A percentile compares a stretch with the other conserved stretches of the same genome.
phyloP scores from a whole-genome alignment of 2,888 invertebrate genomes.

The Steinernema carpocapsae region DNA sequence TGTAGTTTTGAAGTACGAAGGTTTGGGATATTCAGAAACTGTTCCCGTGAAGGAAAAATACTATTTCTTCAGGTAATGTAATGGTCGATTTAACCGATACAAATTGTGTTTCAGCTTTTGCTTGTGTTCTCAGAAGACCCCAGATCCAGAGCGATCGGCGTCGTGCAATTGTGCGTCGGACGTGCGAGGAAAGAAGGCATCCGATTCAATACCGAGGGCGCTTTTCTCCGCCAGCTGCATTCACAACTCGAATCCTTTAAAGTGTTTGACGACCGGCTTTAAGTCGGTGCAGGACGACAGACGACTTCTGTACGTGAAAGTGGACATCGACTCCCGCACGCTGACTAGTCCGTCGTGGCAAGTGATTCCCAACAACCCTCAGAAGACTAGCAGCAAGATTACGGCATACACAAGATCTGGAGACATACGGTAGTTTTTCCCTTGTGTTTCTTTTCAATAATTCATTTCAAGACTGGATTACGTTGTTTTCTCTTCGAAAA shows the following conservation, averaged over 20 bases:
- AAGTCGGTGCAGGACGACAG: not conserved
- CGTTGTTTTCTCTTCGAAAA: conserved; percentile 15
- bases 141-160: conserved; percentile 15
- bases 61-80: conserved; percentile 30
- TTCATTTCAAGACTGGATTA: conserved; percentile 34
- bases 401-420: conserved; percentile 26
- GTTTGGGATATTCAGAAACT: conserved; percentile 19
- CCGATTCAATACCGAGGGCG: conserved; percentile 34
- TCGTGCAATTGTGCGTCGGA: conserved; percentile 28
- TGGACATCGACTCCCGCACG: conserved; percentile 18
- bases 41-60: conserved; percentile 1
- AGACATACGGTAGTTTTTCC: conserved; percentile 24
- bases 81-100: no score
- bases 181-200: conserved; percentile 34
- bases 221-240: conserved; percentile 37
- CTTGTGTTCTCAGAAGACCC: conserved; percentile 31
- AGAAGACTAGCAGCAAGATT: conserved; percentile 24
- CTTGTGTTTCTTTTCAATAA: not conserved
- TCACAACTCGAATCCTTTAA: conserved; percentile 10
- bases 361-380: conserved; percentile 17
- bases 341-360: conserved; percentile 38
- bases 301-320: conserved; percentile 32
- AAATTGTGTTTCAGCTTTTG: conserved; percentile 36
- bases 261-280: conserved; percentile 33
- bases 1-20: conserved; percentile 36